Base-by-base conservation (phyloP, 1,140 invertebrate species). In the Hyles vespertilio region DNA sequence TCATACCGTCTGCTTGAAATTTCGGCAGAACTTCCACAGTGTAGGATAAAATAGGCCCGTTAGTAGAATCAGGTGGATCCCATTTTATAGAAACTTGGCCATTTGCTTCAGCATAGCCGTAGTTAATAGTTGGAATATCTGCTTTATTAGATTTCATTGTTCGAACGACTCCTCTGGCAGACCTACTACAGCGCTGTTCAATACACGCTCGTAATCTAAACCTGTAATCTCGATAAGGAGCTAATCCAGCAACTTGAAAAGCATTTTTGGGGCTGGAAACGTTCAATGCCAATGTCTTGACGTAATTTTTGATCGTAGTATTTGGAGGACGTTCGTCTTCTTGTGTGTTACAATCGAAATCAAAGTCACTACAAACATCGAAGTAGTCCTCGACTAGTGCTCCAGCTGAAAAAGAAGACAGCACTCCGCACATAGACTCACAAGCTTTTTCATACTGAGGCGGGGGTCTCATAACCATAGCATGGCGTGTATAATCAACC, bases 141-240 rank as follows among this genome's bases (percentile, higher is more conserved):
- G 73, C 81, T 49, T 64, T 67, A 9, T 77, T 60, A 9, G 70
- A 67, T 32, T 65, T 49, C 33, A 84, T 62, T 5, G 85, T 88
- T 55, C 78, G 74, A 10, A 88, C 80, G 6, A 76, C 65, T 32
- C 63, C 69, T 59, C 72, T 70, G 12, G 72, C 65, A 10, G 74
- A 77, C 49, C 73, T 68, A 54, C 84, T 87, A 45, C 84, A 87
- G 9, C 32, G n/a, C 5, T 43, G 10, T 5, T 51, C 57, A 48
- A 65, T 69, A 62, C 85, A 88, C 54, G 81, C 77, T 54, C 82
- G 69, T 55, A 88, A 65, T 51, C 79, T 61, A 68, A 88, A 81
- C 62, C 67, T 78, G 52, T 87, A 88, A 71, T 88, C 83, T 58
- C 83, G 65, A 56, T 69, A 88, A 5, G 85, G 83, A 22, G 81